Evolutionary conservation across 2,113 vertebrate species (phyloP), one percentile per base, ranked within the genome.

Genomic region (Ageneiosus marmoratus): DNA sequence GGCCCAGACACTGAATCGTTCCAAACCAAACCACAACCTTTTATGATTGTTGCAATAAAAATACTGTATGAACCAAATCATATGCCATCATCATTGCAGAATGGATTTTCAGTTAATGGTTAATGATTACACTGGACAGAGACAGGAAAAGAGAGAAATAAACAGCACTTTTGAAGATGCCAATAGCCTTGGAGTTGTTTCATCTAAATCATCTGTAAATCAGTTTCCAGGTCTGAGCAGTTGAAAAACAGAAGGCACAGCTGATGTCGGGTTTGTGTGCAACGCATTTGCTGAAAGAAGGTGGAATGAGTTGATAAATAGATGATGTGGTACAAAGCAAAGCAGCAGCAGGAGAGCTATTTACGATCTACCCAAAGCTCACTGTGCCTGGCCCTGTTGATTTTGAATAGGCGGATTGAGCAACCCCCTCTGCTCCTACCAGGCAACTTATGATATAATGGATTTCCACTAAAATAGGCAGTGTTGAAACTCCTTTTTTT

Each of bases 391-490:
- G 85, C 67, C 87, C 89, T 90, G 88, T 92, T 90, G 86, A 87
- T 90, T 90, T 83, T 93, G 90, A 93, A 94, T 90, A 91, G 90
- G 84, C 87, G 86, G 86, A 94, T 91, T 93, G 91, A 88, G 91
- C 91, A 90, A 88, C 87, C 60, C 83, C 84, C 84, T 88, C 90
- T 7, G 81, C 85, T 84, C 89, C 90, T 48, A 88, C 92, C 90
- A 91, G 89, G 91, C 88, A 92, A 92, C 93, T 93, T 93, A 94
- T 87, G 84, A 86, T 92, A 94, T 93, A 94, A 94, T 92, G 92
- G 91, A 91, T 94, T 93, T 92, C 88, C 92, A 92, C 92, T 93
- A 92, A 94, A 92, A 93, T 93, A 93, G 91, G 92, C 92, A 93
- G 92, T 93, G 93, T 92, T 94, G 91, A 93, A 91, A 91, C 92